These are phyloP conservation scores for Acanthurus leucopareius DNA, from an alignment of 2,797 vertebrate genomes.

Conservation along the genomic window DNA sequence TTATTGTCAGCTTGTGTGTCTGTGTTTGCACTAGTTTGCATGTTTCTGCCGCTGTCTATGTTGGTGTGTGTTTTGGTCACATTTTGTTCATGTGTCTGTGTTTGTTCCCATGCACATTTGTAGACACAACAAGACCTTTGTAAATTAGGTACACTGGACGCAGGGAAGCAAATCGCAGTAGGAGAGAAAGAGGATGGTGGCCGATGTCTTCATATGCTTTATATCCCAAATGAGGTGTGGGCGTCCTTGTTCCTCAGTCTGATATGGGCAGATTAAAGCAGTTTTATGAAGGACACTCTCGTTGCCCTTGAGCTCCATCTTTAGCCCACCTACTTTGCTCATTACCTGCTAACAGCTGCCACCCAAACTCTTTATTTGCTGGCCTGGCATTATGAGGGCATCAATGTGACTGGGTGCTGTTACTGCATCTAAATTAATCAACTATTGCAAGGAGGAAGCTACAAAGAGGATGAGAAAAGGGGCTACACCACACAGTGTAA, in stretches of 20 bases:
- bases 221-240: slow-evolving; percentile 70
- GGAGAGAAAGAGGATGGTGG: slow-evolving; percentile 32
- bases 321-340: slow-evolving; percentile 53
- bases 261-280: slow-evolving; percentile 81
- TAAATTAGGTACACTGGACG: slow-evolving; percentile 15
- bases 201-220: slow-evolving; percentile 71
- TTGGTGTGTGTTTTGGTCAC: slow-evolving; percentile 19
- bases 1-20: slow-evolving; percentile 53
- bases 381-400: slow-evolving; percentile 30
- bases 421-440: slow-evolving; percentile 43
- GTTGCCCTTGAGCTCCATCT: slow-evolving; percentile 76
- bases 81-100: slow-evolving; percentile 10
- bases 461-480: background rate
- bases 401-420: slow-evolving; percentile 12
- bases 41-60: slow-evolving; percentile 3
- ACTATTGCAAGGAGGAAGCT: slow-evolving; percentile 1
- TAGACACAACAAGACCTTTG: slow-evolving; percentile 6
- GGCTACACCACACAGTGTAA: background rate
- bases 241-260: slow-evolving; percentile 65
- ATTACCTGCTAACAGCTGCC: slow-evolving; percentile 58
- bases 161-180: slow-evolving; percentile 34
- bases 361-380: slow-evolving; percentile 60
- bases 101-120: slow-evolving; percentile 16
- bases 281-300: slow-evolving; percentile 76
- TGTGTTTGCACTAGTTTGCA: slow-evolving; percentile 9